These are phyloP conservation scores for Mallotus villosus DNA, from an alignment of 2,797 vertebrate species.

Conservation along the genomic window DNA sequence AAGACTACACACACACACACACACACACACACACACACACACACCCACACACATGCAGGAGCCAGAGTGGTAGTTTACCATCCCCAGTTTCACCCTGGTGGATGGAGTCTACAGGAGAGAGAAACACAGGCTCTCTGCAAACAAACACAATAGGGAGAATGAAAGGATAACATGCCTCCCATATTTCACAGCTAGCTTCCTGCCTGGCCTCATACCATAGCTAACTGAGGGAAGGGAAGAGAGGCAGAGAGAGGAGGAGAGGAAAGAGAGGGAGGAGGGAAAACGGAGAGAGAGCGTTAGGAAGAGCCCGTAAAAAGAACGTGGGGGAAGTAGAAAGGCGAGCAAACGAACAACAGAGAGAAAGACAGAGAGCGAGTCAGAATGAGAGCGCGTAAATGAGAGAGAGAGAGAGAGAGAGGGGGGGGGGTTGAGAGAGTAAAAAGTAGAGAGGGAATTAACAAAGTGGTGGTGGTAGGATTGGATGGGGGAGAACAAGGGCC, in stretches of 20 bases:
- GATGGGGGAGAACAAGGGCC: slow-evolving; percentile 17
- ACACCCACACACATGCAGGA: slow-evolving; percentile 15
- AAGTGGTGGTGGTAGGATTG: slow-evolving; percentile 17
- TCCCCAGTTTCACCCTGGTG: slow-evolving; percentile 2
- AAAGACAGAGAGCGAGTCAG: too few species aligned
- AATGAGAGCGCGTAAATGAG: not conserved
- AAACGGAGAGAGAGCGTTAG: not conserved
- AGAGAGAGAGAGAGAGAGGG: not conserved
- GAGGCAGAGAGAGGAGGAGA: slow-evolving; percentile 20
- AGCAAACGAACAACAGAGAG: too few species aligned
- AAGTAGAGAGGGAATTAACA: not conserved
- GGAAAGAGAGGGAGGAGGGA: slow-evolving; percentile 12
- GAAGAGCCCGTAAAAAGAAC: not conserved
- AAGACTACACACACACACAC: slow-evolving; percentile 17
- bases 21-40: slow-evolving; percentile 15
- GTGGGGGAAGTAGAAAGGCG: too few species aligned
- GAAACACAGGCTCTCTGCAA: not conserved
- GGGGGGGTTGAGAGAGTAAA: too few species aligned
- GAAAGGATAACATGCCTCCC: not conserved
- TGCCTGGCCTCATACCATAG: slow-evolving; percentile 11
- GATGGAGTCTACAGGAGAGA: not conserved
- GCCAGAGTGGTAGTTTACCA: not conserved
- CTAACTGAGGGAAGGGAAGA: slow-evolving; percentile 13
- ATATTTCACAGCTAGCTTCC: slow-evolving; percentile 22
- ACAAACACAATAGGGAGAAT: not conserved